Conservation (phyloP, 2,113 vertebrate species). For the Eonycteris spelaea region DNA sequence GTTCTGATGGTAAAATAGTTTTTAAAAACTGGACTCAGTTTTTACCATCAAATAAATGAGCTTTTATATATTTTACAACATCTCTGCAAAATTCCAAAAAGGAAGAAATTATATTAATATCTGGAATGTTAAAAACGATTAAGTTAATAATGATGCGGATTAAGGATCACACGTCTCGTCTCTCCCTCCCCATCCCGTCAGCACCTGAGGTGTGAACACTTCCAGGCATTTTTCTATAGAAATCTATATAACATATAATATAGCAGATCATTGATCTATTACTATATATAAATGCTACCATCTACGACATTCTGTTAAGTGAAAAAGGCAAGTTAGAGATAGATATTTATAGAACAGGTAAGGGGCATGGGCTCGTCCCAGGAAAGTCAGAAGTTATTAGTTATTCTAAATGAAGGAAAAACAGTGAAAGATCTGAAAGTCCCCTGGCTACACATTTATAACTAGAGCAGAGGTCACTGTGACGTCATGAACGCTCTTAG, state of each 20-base stretch:
- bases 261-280: background rate
- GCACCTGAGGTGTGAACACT: background rate
- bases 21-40: background rate
- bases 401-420: background rate
- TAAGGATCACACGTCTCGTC: background rate
- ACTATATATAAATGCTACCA: background rate
- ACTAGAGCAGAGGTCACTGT: background rate
- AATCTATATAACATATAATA: background rate
- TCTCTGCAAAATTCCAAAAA: background rate
- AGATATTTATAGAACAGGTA: background rate
- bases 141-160: background rate
- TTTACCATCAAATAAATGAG: background rate
- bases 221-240: background rate
- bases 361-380: background rate
- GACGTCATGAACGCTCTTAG: background rate
- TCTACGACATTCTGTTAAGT: background rate
- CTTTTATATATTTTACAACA: background rate
- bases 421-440: background rate
- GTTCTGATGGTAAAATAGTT: background rate
- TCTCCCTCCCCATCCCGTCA: background rate
- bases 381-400: background rate
- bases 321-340: background rate
- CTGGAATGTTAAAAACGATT: background rate
- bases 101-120: background rate
- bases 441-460: background rate